These are phyloP conservation scores for Colius striatus DNA, from an alignment of 2,113 vertebrate species.

Conservation along the genomic window DNA sequence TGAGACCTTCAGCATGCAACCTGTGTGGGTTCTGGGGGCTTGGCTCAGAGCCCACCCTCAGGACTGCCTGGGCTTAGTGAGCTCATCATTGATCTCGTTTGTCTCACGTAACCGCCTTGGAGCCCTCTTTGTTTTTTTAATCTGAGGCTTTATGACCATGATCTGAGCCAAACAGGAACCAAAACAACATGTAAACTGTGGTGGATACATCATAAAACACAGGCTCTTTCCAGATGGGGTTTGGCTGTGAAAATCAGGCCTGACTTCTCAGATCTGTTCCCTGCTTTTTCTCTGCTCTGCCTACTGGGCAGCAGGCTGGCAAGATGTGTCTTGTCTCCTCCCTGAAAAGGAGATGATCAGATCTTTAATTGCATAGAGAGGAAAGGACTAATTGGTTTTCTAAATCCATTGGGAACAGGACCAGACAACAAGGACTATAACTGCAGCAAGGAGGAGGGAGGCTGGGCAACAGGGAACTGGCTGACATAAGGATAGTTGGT, in stretches of 20 bases:
- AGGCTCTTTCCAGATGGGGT: not conserved
- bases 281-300: not conserved
- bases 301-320: not conserved
- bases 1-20: not conserved
- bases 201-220: not conserved
- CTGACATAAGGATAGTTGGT: not conserved
- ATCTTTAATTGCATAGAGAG: not conserved
- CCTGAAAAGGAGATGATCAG: not conserved
- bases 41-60: not conserved
- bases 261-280: not conserved
- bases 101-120: not conserved
- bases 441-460: not conserved
- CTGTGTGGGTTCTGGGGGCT: not conserved
- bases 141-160: constrained; percentile 7
- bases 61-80: not conserved
- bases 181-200: not conserved
- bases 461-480: not conserved
- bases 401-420: not conserved
- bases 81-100: not conserved
- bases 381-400: not conserved
- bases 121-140: not conserved
- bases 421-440: not conserved
- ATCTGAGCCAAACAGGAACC: constrained; percentile 36
- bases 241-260: not conserved
- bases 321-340: not conserved